Conservation (phyloP, 2,888 invertebrate genomes). For the Zaprionus obscuricornis region DNA sequence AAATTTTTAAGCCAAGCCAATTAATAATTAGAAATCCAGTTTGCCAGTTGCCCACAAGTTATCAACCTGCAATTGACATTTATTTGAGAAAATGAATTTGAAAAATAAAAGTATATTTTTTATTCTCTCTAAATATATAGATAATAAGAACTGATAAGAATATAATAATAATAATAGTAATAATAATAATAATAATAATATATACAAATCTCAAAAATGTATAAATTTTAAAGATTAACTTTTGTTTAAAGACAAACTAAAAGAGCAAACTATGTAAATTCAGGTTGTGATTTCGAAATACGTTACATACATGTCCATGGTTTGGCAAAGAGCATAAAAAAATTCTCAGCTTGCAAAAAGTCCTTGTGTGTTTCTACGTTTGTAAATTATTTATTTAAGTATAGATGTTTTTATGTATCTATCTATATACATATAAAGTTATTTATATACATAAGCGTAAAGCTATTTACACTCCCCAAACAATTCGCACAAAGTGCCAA, state of each 20-base stretch:
- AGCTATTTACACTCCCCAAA: slow-evolving; percentile 13
- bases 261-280: too few relatives aligned
- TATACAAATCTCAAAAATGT: too few relatives aligned
- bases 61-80: slow-evolving; percentile 52
- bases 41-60: slow-evolving; percentile 40
- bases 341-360: slow-evolving; percentile 27
- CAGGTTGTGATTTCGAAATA: too few relatives aligned
- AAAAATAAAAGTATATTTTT: too few relatives aligned
- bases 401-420: background rate
- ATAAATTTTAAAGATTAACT: too few relatives aligned
- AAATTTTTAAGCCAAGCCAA: slow-evolving; percentile 73
- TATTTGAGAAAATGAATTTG: slow-evolving; percentile 43
- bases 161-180: too few relatives aligned
- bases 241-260: too few relatives aligned
- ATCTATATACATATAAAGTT: too few relatives aligned
- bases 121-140: too few relatives aligned
- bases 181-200: too few relatives aligned
- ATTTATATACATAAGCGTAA: background rate
- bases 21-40: slow-evolving; percentile 72
- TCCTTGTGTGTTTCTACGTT: slow-evolving; percentile 2
- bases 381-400: slow-evolving; percentile 3
- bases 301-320: background rate
- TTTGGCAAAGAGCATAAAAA: slow-evolving; percentile 10
- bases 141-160: too few relatives aligned
- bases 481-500: slow-evolving; percentile 49